Percentiles rank a stretch among this genome's conserved stretches.
Evolutionary conservation across 2,797 vertebrate species (phyloP).

Genomic region (Artibeus jamaicensis): DNA sequence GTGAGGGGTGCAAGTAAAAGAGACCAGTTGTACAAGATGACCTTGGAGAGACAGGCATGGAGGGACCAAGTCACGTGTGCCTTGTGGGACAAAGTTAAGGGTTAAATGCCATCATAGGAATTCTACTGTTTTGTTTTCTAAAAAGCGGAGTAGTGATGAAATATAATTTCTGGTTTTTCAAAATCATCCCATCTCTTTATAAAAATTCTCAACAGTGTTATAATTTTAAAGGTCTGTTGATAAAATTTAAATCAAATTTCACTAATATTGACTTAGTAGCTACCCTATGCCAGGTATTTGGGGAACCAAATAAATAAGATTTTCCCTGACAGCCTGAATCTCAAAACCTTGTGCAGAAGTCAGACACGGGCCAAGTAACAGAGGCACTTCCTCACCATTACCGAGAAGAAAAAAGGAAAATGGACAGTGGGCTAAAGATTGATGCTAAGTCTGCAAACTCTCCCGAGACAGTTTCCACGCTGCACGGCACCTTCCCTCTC

Average conservation of each 20-base stretch:
- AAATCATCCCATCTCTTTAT: not conserved
- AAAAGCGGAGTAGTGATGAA: not conserved
- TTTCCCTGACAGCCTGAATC: not conserved
- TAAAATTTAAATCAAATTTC: slow-evolving; percentile 12
- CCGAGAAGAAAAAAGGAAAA: not conserved
- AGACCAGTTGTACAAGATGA: not conserved
- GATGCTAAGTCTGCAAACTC: not conserved
- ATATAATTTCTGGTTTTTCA: not conserved
- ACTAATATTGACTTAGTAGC: not conserved
- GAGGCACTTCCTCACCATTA: not conserved
- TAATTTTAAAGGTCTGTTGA: not conserved
- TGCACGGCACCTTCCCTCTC: not conserved
- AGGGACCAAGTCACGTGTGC: not conserved
- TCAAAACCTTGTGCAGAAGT: not conserved
- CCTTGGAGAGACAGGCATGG: not conserved
- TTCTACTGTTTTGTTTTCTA: not conserved
- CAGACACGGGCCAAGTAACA: not conserved
- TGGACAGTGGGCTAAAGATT: not conserved
- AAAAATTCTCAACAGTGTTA: not conserved
- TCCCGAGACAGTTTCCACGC: not conserved
- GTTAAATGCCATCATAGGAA: not conserved
- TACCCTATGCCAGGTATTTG: not conserved
- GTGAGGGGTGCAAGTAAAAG: not conserved
- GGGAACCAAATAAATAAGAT: not conserved
- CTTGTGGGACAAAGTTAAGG: not conserved